A percentile compares a stretch with the other conserved stretches of the same genome.
These are phyloP conservation scores for Danionella cerebrum DNA, from an alignment of 2,113 vertebrate species.

Conservation along the genomic window DNA sequence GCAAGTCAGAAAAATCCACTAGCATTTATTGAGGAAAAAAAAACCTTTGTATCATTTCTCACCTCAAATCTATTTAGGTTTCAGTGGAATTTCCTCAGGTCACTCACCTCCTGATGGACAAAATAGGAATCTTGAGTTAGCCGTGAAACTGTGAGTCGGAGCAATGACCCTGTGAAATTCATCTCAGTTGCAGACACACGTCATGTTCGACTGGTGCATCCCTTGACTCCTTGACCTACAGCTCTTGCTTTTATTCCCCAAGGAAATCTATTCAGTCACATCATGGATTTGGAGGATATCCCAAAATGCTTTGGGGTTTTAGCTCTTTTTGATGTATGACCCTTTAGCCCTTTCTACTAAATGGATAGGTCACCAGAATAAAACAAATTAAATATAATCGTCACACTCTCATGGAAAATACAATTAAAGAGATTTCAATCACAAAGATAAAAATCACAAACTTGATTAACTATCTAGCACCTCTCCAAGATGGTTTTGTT, in stretches of 20 bases:
- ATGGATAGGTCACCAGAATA: no score
- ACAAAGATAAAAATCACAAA: constrained; percentile 27
- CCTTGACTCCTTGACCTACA: background rate
- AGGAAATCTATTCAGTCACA: constrained; percentile 18
- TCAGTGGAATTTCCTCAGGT: background rate
- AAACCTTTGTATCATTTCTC: no score
- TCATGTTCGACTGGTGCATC: background rate
- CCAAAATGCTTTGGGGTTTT: background rate
- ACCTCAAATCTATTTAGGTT: background rate
- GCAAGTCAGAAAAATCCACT: no score
- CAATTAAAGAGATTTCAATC: constrained; percentile 20
- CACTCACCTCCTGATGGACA: background rate
- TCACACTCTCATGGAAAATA: no score
- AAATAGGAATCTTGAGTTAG: background rate
- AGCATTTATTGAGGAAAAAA: no score
- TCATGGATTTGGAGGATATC: background rate
- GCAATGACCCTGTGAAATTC: constrained; percentile 9
- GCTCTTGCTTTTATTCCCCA: background rate
- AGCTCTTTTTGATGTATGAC: background rate
- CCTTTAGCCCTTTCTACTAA: background rate
- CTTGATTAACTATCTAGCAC: constrained; percentile 23
- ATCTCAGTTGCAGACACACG: constrained; percentile 12
- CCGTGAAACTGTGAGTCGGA: background rate
- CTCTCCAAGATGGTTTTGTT: constrained; percentile 4
- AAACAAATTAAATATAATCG: no score